Percentiles rank a stretch among this genome's conserved stretches.
These are phyloP conservation scores for Morpho deidamia DNA, from an alignment of 2,888 invertebrate species.

Conservation along the genomic window DNA sequence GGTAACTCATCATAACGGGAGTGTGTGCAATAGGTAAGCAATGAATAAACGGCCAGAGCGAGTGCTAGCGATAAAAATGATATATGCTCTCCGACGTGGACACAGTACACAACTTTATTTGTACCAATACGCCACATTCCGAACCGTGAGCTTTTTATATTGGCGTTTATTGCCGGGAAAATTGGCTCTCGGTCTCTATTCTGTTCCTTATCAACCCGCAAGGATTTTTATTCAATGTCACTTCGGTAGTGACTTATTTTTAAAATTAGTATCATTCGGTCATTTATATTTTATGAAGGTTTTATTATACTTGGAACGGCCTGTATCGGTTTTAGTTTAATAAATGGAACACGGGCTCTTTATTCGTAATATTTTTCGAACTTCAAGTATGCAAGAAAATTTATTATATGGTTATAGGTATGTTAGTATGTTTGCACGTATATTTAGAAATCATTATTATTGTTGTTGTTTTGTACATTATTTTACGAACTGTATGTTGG, in stretches of 20 bases:
- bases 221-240: constrained; percentile 22
- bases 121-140: constrained; percentile 48
- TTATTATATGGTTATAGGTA: too few relatives aligned
- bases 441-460: too few relatives aligned
- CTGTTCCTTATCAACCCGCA: constrained; percentile 24
- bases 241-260: constrained; percentile 23
- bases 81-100: constrained; percentile 65
- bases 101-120: constrained; percentile 62
- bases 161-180: constrained; percentile 31
- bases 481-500: too few relatives aligned
- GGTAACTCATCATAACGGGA: constrained; percentile 46
- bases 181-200: constrained; percentile 30
- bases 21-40: constrained; percentile 74
- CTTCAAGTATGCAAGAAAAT: too few relatives aligned
- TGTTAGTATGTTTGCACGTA: too few relatives aligned
- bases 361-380: not conserved
- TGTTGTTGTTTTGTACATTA: too few relatives aligned
- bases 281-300: not conserved
- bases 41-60: constrained; percentile 70
- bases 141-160: constrained; percentile 32
- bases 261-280: constrained; percentile 17
- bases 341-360: not conserved
- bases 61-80: constrained; percentile 77
- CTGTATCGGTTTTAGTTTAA: not conserved
- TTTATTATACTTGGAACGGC: not conserved